Base-by-base conservation (phyloP, 2,888 invertebrate genomes). In the Synanthedon tipuliformis region DNA sequence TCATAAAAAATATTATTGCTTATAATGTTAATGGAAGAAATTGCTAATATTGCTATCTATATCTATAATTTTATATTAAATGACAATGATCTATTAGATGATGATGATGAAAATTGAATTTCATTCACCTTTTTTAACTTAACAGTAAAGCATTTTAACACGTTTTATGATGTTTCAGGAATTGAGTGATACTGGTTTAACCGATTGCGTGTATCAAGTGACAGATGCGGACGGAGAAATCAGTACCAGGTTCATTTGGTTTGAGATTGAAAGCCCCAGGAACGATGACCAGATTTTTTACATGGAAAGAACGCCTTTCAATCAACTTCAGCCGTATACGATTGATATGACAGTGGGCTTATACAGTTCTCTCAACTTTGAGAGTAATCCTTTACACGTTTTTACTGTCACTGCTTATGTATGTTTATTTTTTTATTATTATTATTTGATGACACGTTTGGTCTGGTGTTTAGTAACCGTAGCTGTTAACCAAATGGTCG, bases 341-440 rank as follows among this genome's bases (percentile, higher is more conserved):
- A 77, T 88, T 79, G 65, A 66, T 50, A 81, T 86, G 77, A 78
- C 75, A 2, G 57, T 83, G 1, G 66, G 70, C 1, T 61, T 81
- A 11, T 69, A 65, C 3, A 49, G 61, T 4, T 58, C 81, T 3
- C 65, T 89, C 2, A 71, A 88, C 60, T 89, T 78, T 53, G 89
- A 88, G 55, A 68, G 69, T 2, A 88, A 78, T 50, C 81, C 87
- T 0, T 73, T 90, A 13, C 90, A 91, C 62, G 86, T 89, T 56
- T 89, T 91, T 57, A 69, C 74, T 53, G 81, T 90, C 1, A 79
- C 71, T 41, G 91, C 89, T n/a, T 67, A 61, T 63, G 91, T 91
- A 69, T 80, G 82, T 71, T 16, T 13, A 60, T 61, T 5, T 55
- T 45, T 52, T 50, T n/a, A 48, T 13, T 48, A n/a, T n/a, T 41